Evolutionary conservation across 2,888 invertebrate species (phyloP), one percentile per base, ranked within the genome.

Genomic region (Cheilosia scutellata): DNA sequence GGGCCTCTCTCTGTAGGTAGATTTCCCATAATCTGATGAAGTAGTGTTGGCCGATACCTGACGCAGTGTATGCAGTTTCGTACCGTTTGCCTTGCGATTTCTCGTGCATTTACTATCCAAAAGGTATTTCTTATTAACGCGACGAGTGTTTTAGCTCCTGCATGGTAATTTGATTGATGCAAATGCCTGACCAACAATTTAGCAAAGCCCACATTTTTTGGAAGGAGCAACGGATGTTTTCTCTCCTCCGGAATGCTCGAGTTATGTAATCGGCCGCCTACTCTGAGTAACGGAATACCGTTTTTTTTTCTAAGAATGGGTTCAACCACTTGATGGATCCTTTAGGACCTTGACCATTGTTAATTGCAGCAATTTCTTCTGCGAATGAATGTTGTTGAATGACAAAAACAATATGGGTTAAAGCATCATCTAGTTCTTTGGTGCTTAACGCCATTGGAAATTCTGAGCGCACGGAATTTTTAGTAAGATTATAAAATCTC

Each of bases 301-400:
- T 37, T 58, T 6, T 53, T 20, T 11, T 65, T 47, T 87, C 82
- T 37, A 86, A 20, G 57, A 87, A 84, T 37, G 78, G 72, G 27
- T 20, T 71, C 2, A 74, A 27, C 4, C 37, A 60, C 20, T 63
- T 42, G 11, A 86, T 33, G 2, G 62, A 55, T 51, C 58, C 33
- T 33, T 57, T 72, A 0, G 57, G 47, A 7, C 7, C 11, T 5
- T 60, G 60, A 57, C 27, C 60, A 29, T 65, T 31, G 40, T 27
- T 13, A 13, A 53, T 31, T 16, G 11, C 20, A 31, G 6, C 29
- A 29, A 71, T 44, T n/a, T 49, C 40, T 51, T 60, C 60, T 29
- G 60, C 11, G 25, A 47, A 70, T 7, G 16, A 53, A 13, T 57
- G 13, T 20, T n/a, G 0, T 44, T 57, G 55, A 9, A 44, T 9